Conservation (phyloP, 1,140 invertebrate species). For the Zaprionus taronus region DNA sequence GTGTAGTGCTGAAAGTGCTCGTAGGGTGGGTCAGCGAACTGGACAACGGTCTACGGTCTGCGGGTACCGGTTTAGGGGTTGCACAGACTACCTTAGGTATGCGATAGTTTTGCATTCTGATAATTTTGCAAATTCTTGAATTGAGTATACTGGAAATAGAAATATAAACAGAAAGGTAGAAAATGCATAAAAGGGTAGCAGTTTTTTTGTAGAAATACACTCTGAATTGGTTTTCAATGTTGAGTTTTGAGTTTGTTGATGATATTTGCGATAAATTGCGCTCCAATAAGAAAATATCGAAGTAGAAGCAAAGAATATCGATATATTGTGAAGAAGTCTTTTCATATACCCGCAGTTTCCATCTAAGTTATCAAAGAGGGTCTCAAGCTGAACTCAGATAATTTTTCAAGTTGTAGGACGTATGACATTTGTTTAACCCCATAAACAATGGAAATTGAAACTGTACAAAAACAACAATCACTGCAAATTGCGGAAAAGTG, state of each 20-base stretch:
- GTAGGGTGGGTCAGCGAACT: constrained; percentile 44
- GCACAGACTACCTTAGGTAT: not conserved
- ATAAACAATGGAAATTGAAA: not conserved
- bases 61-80: constrained; percentile 14
- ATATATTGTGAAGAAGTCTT: too few relatives aligned
- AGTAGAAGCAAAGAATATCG: too few relatives aligned
- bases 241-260: not conserved
- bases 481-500: constrained; percentile 4
- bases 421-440: too few relatives aligned
- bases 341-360: too few relatives aligned
- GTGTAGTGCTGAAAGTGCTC: not conserved
- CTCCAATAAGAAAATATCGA: too few relatives aligned
- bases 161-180: not conserved
- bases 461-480: too few relatives aligned
- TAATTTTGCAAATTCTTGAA: not conserved
- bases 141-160: too few relatives aligned
- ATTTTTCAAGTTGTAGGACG: too few relatives aligned
- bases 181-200: not conserved
- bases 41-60: constrained; percentile 37
- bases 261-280: too few relatives aligned
- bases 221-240: not conserved
- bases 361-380: not conserved
- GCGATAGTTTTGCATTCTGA: not conserved
- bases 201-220: not conserved
- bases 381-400: not conserved